phyloP scores from a whole-genome alignment of 1,140 invertebrate species.

The Lepidurus packardi region DNA sequence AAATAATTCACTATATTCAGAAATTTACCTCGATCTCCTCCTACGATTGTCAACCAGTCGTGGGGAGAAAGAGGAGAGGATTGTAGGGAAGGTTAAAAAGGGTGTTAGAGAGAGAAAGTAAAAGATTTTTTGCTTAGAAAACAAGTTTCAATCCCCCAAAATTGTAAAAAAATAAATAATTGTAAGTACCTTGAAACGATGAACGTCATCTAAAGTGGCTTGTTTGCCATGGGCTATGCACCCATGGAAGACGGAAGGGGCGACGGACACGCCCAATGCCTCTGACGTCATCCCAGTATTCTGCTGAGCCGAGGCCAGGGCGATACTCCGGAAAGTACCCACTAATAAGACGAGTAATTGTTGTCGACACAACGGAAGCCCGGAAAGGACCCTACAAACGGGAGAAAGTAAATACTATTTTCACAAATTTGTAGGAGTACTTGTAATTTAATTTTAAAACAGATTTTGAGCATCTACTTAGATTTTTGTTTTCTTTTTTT shows the following conservation, averaged over 20 bases:
- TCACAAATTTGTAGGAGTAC: no score
- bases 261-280: conserved; percentile 88
- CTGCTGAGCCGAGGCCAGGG: conserved; percentile 75
- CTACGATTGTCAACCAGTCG: conserved; percentile 29
- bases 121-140: conserved; percentile 9
- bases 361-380: conserved; percentile 83
- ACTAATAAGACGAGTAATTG: conserved; percentile 88
- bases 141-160: neutral
- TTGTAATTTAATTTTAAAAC: no score
- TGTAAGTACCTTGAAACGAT: conserved; percentile 77
- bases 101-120: neutral
- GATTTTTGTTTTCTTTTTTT: no score
- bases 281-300: conserved; percentile 83
- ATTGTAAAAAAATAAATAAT: neutral
- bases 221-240: conserved; percentile 85
- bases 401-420: no score
- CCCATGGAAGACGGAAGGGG: conserved; percentile 96
- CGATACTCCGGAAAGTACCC: conserved; percentile 94
- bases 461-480: no score
- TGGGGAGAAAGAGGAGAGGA: conserved; percentile 24
- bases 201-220: conserved; percentile 89
- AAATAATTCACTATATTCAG: no score
- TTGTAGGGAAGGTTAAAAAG: conserved; percentile 24
- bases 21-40: conserved; percentile 29
- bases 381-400: conserved; percentile 69